Evolutionary conservation across 2,113 vertebrate species (phyloP).

Genomic region (Ailuropoda melanoleuca): DNA sequence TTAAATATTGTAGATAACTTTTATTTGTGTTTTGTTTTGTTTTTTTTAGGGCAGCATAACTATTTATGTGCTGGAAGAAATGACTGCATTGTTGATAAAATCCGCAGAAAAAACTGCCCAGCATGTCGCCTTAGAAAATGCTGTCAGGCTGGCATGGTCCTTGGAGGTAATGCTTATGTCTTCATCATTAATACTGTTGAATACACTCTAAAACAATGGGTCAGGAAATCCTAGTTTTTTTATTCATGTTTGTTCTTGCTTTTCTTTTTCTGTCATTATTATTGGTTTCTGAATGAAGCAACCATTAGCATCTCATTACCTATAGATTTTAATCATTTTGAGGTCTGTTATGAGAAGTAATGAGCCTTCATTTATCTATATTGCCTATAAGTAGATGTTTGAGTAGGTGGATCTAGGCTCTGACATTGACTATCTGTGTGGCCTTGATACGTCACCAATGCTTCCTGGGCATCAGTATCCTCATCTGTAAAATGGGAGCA

Average conservation of each 20-base stretch:
- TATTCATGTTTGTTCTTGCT: neutral
- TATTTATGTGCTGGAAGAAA: conserved; percentile 99
- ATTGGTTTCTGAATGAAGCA: neutral
- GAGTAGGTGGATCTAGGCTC: neutral
- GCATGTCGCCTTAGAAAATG: conserved; percentile 97
- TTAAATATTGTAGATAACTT: neutral
- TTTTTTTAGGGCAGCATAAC: conserved; percentile 93
- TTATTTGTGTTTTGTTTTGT: conserved; percentile 28
- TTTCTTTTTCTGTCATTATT: neutral
- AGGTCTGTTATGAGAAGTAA: neutral
- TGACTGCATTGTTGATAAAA: conserved; percentile 99
- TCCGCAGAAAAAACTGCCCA: conserved; percentile 98
- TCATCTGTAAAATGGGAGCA: neutral
- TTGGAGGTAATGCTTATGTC: conserved; percentile 91
- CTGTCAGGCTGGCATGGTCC: conserved; percentile 98
- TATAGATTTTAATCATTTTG: neutral
- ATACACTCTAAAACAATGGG: neutral
- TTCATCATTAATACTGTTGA: neutral
- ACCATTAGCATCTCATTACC: neutral
- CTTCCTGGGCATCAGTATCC: neutral
- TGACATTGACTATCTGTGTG: neutral
- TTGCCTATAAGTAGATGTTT: neutral
- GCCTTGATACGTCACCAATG: neutral
- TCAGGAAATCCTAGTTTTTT: neutral
- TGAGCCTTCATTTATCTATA: neutral